Base-by-base conservation (phyloP, 1,140 invertebrate genomes). In the Drosophila setifemur region DNA sequence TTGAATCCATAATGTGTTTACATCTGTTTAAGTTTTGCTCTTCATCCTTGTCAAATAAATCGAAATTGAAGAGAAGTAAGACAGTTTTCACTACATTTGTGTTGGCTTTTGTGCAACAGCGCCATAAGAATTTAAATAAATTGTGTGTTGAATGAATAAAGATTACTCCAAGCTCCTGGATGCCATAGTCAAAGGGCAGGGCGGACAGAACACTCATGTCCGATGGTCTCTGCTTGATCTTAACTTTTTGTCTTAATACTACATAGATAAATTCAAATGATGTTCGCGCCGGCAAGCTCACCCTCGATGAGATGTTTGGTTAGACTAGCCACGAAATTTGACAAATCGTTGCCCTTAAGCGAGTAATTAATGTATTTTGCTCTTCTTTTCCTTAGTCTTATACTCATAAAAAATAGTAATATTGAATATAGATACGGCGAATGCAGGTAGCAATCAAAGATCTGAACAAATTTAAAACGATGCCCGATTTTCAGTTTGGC, bases 51-150 rank as follows among this genome's bases (percentile, higher is more conserved):
- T n/a, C n/a, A n/a, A n/a, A n/a, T n/a, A n/a, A n/a, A n/a, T n/a
- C 25, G 6, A 54, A 63, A 58, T 11, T n/a, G n/a, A n/a, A n/a
- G 9, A 35, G 23, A 57, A 11, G 19, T 31, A n/a, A 61, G 45
- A 52, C 47, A 43, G 16, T 28, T 43, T 14, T 61, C 6, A 52
- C 44, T 57, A 25, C 25, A 16, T 39, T 16, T 57, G 35, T 49
- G 39, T 42, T 21, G 35, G n/a, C 25, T 14, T 72, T 72, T 73
- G 70, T 73, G 68, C 68, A 61, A 19, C 8, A 45, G 45, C 68
- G 31, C 54, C 53, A 49, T 63, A 61, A 35, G 23, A 21, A 37
- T 50, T 60, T 11, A 26, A 40, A 14, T 57, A 28, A 37, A 55
- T 60, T 39, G 18, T 26, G 11, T 53, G n/a, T 16, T 39, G 9